Evolutionary conservation across 1,140 invertebrate species (phyloP).

Genomic region (Drosophila suzukii): DNA sequence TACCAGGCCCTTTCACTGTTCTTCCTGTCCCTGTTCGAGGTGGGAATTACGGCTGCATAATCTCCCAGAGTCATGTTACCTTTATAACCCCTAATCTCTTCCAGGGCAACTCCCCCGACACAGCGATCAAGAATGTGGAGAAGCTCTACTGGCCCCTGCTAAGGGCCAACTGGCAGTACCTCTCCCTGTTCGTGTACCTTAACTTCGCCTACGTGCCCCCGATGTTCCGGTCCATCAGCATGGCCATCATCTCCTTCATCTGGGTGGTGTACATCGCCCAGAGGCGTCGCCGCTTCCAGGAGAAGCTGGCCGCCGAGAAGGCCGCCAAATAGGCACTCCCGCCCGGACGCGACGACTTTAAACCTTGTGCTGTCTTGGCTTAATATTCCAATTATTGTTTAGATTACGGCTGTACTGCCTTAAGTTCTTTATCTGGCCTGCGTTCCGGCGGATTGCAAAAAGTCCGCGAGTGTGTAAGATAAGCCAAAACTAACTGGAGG

Average conservation of each 20-base stretch:
- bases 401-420: slow-evolving; percentile 44
- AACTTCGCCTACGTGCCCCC: slow-evolving; percentile 90
- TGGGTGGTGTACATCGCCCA: slow-evolving; percentile 89
- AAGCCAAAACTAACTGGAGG: slow-evolving; percentile 21
- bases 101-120: slow-evolving; percentile 87
- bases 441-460: slow-evolving; percentile 19
- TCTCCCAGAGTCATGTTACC: too few relatives aligned
- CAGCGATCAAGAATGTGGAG: slow-evolving; percentile 86
- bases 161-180: slow-evolving; percentile 89
- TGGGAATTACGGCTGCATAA: slow-evolving; percentile 42
- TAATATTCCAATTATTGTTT: slow-evolving; percentile 17
- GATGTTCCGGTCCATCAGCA: slow-evolving; percentile 88
- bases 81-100: slow-evolving; percentile 3
- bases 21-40: slow-evolving; percentile 88
- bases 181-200: slow-evolving; percentile 89
- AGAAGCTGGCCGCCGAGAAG: slow-evolving; percentile 57
- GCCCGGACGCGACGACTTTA: slow-evolving; percentile 12
- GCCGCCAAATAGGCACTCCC: slow-evolving; percentile 43
- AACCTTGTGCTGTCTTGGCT: slow-evolving; percentile 16
- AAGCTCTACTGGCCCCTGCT: slow-evolving; percentile 87
- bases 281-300: slow-evolving; percentile 84
- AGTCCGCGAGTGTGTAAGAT: slow-evolving; percentile 16
- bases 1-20: slow-evolving; percentile 90
- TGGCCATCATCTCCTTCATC: slow-evolving; percentile 88
- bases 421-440: slow-evolving; percentile 28